phyloP scores from a whole-genome alignment of 2,113 vertebrate genomes.

The Colinus virginianus region DNA sequence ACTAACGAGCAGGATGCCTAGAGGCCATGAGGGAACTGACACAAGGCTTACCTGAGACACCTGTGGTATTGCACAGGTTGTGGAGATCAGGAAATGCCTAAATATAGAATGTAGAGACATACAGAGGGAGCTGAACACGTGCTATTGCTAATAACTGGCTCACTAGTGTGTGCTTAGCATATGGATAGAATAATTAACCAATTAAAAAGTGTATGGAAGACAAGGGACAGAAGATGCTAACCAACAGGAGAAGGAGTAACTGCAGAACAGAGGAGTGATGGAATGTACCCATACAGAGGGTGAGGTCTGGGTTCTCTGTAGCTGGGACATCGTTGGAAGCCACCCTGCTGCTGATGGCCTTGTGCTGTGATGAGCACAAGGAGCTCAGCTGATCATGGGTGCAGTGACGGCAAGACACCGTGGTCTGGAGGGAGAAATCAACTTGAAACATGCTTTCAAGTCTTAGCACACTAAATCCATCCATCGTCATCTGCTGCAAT shows the following conservation, averaged over 20 bases:
- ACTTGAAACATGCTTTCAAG: neutral
- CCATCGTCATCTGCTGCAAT: neutral
- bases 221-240: neutral
- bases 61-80: neutral
- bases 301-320: rapidly evolving
- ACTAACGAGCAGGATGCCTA: neutral
- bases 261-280: neutral
- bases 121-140: neutral
- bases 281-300: neutral
- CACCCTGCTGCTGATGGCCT: neutral
- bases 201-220: neutral
- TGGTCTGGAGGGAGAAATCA: no score
- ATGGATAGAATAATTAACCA: neutral
- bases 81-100: neutral
- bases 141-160: neutral
- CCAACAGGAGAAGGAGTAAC: neutral
- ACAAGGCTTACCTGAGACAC: neutral
- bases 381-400: neutral
- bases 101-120: neutral
- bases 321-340: rapidly evolving
- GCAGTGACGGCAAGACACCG: neutral
- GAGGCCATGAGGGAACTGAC: neutral
- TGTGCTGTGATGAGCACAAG: rapidly evolving
- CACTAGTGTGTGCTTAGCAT: neutral
- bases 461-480: neutral